Evolutionary conservation across 2,888 invertebrate species (phyloP), one percentile per base, ranked within the genome.

Genomic region (Tetanocera ferruginea): DNA sequence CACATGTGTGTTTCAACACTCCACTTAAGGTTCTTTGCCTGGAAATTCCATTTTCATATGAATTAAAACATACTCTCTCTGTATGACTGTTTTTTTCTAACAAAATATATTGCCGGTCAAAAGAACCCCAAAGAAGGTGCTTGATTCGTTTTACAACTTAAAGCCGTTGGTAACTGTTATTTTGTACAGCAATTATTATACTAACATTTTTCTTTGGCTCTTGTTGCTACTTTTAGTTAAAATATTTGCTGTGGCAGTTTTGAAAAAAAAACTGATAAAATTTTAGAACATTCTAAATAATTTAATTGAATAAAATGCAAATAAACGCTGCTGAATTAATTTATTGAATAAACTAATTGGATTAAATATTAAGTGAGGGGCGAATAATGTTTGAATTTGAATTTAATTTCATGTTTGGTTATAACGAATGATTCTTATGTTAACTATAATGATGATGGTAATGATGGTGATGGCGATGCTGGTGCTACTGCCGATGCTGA

Each of bases 301-400:
- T 62, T 62, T 49, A 76, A 67, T 69, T 76, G 69, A 57, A 69
- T 69, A 55, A 52, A 66, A 76, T 43, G 67, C 69, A 76, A 76
- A 67, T 31, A 69, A 43, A 43, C 43, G 34, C 69, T 69, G 28
- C 60, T 51, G 62, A 76, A 76, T 76, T 76, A 76, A 76, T 76
- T 76, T 70, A 70, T 70, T 70, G 62, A 70, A 57, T 70, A 43
- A 70, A 76, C 76, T 62, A 76, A 76, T 76, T 76, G 76, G 76
- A 76, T 76, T 76, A 76, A 76, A 55, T 51, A 74, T 43, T 43
- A 25, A 43, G 37, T 19, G 57, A 28, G 62, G 28, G 23, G 4
- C 43, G 55, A 28, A 51, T 19, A 51, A 19, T 19, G 19, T 55
- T 70, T 55, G 55, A 28, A 52, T 70, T 70, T 70, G 52, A 70